phyloP scores from a whole-genome alignment of 2,113 vertebrate species.

The Mesembrinibis cayennensis region DNA sequence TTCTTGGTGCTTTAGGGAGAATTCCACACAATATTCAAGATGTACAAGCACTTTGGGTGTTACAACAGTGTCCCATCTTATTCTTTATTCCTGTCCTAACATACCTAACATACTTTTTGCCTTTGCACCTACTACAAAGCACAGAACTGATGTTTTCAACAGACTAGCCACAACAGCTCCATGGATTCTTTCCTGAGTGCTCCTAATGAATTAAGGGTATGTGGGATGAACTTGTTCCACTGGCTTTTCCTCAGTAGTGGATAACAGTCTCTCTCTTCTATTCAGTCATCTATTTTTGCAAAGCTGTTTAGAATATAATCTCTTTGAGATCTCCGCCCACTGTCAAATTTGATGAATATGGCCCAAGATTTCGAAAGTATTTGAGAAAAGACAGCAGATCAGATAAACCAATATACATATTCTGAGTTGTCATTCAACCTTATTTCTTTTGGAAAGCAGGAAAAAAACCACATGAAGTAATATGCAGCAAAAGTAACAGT shows the following conservation, averaged over 20 bases:
- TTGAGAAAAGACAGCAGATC: not conserved
- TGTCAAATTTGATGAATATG: not conserved
- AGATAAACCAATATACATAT: not conserved
- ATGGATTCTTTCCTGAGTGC: not conserved
- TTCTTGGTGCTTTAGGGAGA: not conserved
- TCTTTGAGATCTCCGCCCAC: not conserved
- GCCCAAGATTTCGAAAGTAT: not conserved
- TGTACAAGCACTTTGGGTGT: not conserved
- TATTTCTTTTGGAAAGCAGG: not conserved
- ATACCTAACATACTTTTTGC: not conserved
- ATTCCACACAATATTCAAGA: not conserved
- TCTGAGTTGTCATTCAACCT: not conserved
- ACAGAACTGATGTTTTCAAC: not conserved
- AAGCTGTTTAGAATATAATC: not conserved
- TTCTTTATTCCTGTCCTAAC: not conserved
- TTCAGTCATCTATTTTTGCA: not conserved
- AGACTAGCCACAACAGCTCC: not conserved
- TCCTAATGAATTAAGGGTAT: not conserved
- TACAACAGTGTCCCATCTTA: not conserved
- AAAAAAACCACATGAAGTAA: accelerated
- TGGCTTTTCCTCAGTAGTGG: not conserved
- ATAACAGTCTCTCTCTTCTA: not conserved
- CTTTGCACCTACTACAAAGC: not conserved
- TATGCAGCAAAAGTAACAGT: not conserved
- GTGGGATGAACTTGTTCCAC: not conserved